Conservation (phyloP, 1,140 invertebrate genomes). For the Drosophila lini region DNA sequence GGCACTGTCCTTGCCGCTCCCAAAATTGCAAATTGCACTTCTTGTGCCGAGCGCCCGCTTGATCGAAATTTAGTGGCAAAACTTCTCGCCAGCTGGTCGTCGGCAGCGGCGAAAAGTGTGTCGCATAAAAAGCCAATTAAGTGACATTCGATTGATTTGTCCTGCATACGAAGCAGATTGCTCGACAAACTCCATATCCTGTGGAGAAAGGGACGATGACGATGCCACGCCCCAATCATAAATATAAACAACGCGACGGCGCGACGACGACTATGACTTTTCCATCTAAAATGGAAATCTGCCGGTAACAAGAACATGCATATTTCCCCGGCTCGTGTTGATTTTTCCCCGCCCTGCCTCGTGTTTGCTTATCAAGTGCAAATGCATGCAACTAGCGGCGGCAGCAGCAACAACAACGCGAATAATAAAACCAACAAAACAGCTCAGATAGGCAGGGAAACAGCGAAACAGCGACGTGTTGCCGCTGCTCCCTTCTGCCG, state of each 20-base stretch:
- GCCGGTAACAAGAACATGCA: slow-evolving; percentile 76
- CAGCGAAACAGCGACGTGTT: slow-evolving; percentile 59
- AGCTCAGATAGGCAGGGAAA: slow-evolving; percentile 37
- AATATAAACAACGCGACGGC: slow-evolving; percentile 51
- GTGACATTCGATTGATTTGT: slow-evolving; percentile 67
- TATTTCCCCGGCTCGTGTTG: slow-evolving; percentile 73
- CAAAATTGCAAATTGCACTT: slow-evolving; percentile 55
- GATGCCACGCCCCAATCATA: slow-evolving; percentile 63
- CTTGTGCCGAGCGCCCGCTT: slow-evolving; percentile 38
- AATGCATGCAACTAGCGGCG: slow-evolving; percentile 64
- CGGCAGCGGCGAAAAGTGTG: slow-evolving; percentile 35
- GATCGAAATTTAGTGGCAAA: slow-evolving; percentile 62
- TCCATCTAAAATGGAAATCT: slow-evolving; percentile 80
- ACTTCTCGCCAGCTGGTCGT: slow-evolving; percentile 32
- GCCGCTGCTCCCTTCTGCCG: slow-evolving; percentile 54
- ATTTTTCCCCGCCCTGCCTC: slow-evolving; percentile 57
- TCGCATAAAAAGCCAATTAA: slow-evolving; percentile 66
- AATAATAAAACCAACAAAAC: slow-evolving; percentile 46
- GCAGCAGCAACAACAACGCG: slow-evolving; percentile 24
- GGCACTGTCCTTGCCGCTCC: slow-evolving; percentile 64
- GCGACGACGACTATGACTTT: slow-evolving; percentile 26
- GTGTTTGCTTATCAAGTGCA: slow-evolving; percentile 74
- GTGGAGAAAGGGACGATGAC: background rate
- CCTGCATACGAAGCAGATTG: slow-evolving; percentile 36
- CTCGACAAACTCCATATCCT: slow-evolving; percentile 16